phyloP scores from a whole-genome alignment of 2,888 invertebrate genomes.

The Andrena flavipes region DNA sequence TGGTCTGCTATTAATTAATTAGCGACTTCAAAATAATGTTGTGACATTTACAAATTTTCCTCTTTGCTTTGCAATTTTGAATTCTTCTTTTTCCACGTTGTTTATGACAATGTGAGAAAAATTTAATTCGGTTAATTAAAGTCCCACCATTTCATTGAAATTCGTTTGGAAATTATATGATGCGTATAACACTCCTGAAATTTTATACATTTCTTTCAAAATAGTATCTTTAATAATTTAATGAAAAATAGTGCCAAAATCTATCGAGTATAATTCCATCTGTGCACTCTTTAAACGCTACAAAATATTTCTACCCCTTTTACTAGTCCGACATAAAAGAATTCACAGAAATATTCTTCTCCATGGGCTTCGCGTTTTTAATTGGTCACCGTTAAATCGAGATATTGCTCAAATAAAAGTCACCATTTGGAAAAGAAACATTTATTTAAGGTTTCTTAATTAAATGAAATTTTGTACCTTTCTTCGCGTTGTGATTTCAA shows the following conservation, averaged over 20 bases:
- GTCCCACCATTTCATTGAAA: not conserved
- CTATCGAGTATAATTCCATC: not conserved
- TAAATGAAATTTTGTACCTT: conserved; percentile 4
- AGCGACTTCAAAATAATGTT: too few species aligned
- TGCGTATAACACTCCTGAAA: not conserved
- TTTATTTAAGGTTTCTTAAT: conserved; percentile 4
- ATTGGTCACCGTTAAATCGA: not conserved
- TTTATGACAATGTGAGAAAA: too few species aligned
- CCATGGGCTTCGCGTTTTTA: not conserved
- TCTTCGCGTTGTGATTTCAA: conserved; percentile 1
- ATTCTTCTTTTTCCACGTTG: too few species aligned
- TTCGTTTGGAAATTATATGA: not conserved
- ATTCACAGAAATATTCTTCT: not conserved
- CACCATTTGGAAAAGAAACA: not conserved
- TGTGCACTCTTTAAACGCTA: not conserved
- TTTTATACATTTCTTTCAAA: too few species aligned
- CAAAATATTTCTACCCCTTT: not conserved
- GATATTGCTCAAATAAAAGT: not conserved
- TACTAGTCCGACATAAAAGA: not conserved
- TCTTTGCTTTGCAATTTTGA: too few species aligned
- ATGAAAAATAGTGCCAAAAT: not conserved
- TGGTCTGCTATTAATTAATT: too few species aligned
- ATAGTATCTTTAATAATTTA: too few species aligned
- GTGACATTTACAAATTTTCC: too few species aligned
- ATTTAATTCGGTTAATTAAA: too few species aligned